Evolutionary conservation across 2,797 vertebrate species (phyloP), one percentile per base, ranked within the genome.

Genomic region (Notolabrus celidotus): DNA sequence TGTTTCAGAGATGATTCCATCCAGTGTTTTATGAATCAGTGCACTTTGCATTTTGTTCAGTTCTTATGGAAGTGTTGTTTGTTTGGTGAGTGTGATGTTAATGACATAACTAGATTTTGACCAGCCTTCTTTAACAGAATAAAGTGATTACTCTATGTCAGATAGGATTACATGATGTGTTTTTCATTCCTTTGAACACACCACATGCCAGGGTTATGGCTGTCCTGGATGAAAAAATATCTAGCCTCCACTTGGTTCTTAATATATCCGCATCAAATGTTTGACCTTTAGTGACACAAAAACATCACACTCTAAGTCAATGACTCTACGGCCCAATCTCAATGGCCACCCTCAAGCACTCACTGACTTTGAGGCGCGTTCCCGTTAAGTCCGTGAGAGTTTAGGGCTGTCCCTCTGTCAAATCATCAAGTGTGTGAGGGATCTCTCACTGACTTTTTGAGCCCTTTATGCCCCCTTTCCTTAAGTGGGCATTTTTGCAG

Each of bases 41-140:
- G 10, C 53, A 34, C 55, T 60, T 68, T 9, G 8, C 47, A 20
- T 69, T 51, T 75, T 19, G 47, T 71, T 53, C 29, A 63, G 52
- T 74, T 60, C 17, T 10, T 33, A 43, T 39, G 50, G 61, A 72
- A 62, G 59, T 85, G 71, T 77, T 51, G 49, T 51, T 47, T 55
- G 64, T 79, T 52, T 76, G 52, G 83, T 66, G 42, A 81, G 65
- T 86, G 67, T 87, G 78, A 65, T 75, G 57, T 86, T 70, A 23
- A 56, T 69, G 67, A 77, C 46, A 52, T 81, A 84, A 88, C 88
- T 89, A 91, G 65, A 90, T 92, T 91, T 91, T 93, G 89, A 93
- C 88, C 88, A 92, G 85, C 71, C 79, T 87, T 82, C 77, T 86
- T 55, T 51, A 85, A 61, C 49, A 75, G 43, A 89, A 80, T 79